These are phyloP conservation scores for Umimayanthus kanabou DNA, from an alignment of 92 coral and sea anemone species.

Conservation along the genomic window DNA sequence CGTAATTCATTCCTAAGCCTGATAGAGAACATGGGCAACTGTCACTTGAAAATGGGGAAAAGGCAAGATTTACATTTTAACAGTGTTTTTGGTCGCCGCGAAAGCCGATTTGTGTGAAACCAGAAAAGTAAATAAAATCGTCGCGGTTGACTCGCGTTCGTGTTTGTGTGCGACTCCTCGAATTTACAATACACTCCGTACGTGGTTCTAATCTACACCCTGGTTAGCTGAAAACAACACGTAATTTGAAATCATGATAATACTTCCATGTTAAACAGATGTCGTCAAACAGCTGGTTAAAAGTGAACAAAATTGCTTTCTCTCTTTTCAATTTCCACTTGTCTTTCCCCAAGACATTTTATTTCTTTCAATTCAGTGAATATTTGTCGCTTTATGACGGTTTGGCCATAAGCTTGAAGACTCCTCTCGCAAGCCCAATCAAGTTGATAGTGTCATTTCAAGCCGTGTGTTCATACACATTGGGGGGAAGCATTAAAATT, in stretches of 20 bases:
- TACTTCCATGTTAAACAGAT: conserved; percentile 86
- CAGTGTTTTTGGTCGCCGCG: not conserved
- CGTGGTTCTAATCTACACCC: conserved; percentile 29
- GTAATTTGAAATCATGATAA: conserved; percentile 53
- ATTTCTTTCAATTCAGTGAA: not conserved
- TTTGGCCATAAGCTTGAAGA: not conserved
- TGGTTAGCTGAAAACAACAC: conserved; percentile 33
- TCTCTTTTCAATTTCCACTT: not conserved
- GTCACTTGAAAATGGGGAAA: no score
- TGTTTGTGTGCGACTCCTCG: conserved; percentile 20
- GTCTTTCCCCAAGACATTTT: not conserved
- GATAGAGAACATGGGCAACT: not conserved
- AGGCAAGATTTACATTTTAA: not conserved
- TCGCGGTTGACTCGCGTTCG: conserved; percentile 11
- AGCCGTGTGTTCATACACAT: conserved; percentile 22
- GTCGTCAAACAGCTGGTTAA: conserved; percentile 49
- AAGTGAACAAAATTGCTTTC: conserved; percentile 10
- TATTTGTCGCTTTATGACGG: not conserved
- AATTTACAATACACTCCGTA: not conserved
- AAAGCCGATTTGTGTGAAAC: conserved; percentile 2
- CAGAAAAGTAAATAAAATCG: conserved; percentile 14
- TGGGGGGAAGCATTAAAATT: conserved; percentile 12
- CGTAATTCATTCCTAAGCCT: not conserved
- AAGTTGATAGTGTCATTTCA: conserved; percentile 14
- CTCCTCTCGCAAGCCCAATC: not conserved